Percentiles rank a stretch among this genome's conserved stretches.
Conservation (phyloP, 2,797 vertebrate genomes). For the Onychomys torridus region DNA sequence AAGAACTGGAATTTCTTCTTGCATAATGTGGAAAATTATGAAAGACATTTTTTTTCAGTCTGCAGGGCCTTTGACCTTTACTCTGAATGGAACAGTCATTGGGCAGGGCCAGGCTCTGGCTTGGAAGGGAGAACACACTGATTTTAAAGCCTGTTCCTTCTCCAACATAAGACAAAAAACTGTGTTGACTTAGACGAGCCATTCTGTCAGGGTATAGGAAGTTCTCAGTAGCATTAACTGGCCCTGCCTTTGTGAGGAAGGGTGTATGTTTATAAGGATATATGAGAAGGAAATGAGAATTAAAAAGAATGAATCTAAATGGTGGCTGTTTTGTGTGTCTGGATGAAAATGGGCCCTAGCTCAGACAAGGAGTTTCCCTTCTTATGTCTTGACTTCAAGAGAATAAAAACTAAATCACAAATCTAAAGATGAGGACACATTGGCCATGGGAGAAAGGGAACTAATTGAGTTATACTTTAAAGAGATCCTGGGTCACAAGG, state of each 20-base stretch:
- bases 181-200: neutral
- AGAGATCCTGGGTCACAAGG: neutral
- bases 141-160: neutral
- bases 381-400: conserved; percentile 29
- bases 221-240: neutral
- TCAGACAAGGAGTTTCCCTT: neutral
- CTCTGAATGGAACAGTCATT: neutral
- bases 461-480: conserved; percentile 49
- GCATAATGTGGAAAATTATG: neutral
- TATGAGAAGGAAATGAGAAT: neutral
- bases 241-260: neutral
- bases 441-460: conserved; percentile 22
- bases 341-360: neutral
- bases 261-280: neutral
- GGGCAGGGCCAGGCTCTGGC: neutral
- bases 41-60: conserved; percentile 25
- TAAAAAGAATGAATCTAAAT: conserved; percentile 22
- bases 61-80: conserved; percentile 24
- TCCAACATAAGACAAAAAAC: neutral
- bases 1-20: conserved; percentile 25
- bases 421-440: conserved; percentile 45
- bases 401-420: conserved; percentile 58
- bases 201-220: neutral
- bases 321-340: neutral
- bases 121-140: conserved; percentile 36